Evolutionary conservation across 2,113 vertebrate species (phyloP), one percentile per base, ranked within the genome.

Genomic region (Orycteropus afer): DNA sequence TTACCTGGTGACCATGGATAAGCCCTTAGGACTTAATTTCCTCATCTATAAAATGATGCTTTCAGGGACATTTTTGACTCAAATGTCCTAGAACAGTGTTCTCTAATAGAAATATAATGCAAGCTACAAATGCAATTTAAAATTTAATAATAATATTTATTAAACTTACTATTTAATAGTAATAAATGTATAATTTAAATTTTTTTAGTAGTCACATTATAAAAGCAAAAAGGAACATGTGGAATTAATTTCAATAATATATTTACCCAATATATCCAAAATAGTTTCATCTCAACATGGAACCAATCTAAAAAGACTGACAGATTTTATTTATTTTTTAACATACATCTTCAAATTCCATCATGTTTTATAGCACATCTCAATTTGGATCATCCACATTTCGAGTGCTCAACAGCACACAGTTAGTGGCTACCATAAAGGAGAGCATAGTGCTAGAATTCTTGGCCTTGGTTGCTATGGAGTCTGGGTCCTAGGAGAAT

Each of bases 161-260:
- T 69, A 69, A 69, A 37, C 25, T 57, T 57, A 23, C 23, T 69
- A n/a, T 37, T 69, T n/a, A 69, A 69, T 37, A 57, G 23, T 57
- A 20, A 34, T 34, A 65, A 65, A 37, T 69, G n/a, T 37, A 15
- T 6, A 17, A 40, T 71, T 40, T 23, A 71, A 69, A 69, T 4
- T 74, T 71, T 93, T 80, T 80, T 73, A 78, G 74, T 57, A 86
- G 34, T 47, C 91, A 85, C 25, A 42, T 74, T 67, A 29, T 45
- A 59, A 86, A 76, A 95, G 10, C 37, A 79, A 89, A 89, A 95
- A 34, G 57, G 82, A 92, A 61, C 34, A 23, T 20, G 17, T 47
- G 55, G 86, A 51, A 79, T 74, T 78, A 40, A 45, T 59, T 65
- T 87, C 47, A 73, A 82, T 83, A 89, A 34, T 49, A 42, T 80